Percentiles rank a stretch among this genome's conserved stretches.
Evolutionary conservation across 2,113 vertebrate genomes (phyloP).

Genomic region (Rhinopithecus roxellana): DNA sequence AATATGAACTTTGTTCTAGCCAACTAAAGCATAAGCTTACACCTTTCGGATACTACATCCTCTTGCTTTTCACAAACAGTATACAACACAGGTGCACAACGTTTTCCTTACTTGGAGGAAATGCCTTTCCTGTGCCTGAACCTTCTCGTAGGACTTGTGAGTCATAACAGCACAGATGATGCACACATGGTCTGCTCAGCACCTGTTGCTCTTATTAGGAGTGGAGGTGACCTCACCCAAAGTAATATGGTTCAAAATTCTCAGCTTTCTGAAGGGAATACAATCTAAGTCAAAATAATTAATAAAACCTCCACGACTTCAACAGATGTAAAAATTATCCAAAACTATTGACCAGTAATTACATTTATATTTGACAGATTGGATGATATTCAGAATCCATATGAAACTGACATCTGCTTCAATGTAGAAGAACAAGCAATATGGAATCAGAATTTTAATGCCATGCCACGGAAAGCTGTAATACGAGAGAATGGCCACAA

Average conservation of each 20-base stretch:
- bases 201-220: not conserved
- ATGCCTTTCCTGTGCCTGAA: not conserved
- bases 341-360: constrained; percentile 56
- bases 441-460: constrained; percentile 37
- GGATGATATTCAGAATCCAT: constrained; percentile 52
- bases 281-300: constrained; percentile 59
- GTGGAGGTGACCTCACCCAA: not conserved
- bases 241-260: constrained; percentile 15
- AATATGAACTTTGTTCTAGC: not conserved
- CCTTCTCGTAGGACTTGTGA: not conserved
- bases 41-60: not conserved
- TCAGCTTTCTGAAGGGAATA: not conserved
- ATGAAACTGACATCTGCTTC: constrained; percentile 36
- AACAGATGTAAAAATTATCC: constrained; percentile 67
- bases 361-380: constrained; percentile 65
- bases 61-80: constrained; percentile 23
- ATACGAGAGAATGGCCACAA: not conserved
- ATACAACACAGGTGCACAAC: constrained; percentile 22
- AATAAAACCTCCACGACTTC: constrained; percentile 38
- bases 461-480: not conserved
- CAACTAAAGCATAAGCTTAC: not conserved
- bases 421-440: constrained; percentile 38
- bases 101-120: constrained; percentile 14
- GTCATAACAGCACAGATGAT: not conserved
- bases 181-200: not conserved